A percentile compares a stretch with the other conserved stretches of the same genome.
Conservation (phyloP, 1,140 invertebrate species). For the Drosophila yakuba region DNA sequence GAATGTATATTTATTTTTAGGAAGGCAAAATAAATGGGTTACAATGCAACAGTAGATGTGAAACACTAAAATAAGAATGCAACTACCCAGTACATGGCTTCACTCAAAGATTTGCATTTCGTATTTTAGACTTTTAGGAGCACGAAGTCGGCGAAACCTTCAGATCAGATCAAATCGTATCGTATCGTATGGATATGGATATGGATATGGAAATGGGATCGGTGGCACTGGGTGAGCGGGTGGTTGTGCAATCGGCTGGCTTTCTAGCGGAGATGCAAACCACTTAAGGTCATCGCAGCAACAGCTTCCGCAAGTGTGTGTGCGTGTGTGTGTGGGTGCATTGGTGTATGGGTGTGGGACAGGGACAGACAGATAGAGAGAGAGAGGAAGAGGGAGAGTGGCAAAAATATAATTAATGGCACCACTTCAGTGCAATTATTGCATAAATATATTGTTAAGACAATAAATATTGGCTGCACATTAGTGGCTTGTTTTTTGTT, state of each 20-base stretch:
- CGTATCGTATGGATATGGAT: too few species aligned
- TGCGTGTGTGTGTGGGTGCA: constrained; percentile 14
- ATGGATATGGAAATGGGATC: neutral
- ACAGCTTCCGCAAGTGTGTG: constrained; percentile 42
- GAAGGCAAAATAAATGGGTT: too few species aligned
- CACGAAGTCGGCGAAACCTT: neutral
- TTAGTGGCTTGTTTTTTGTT: constrained; percentile 42
- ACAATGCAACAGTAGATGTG: too few species aligned
- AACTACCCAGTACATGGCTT: too few species aligned
- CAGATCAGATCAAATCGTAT: neutral
- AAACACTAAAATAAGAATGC: too few species aligned
- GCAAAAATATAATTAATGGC: constrained; percentile 76
- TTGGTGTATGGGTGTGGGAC: neutral
- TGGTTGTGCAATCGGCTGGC: constrained; percentile 46
- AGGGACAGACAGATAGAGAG: neutral
- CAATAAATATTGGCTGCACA: constrained; percentile 73
- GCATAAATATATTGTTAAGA: constrained; percentile 78
- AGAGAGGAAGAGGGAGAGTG: constrained; percentile 25
- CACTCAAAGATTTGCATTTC: too few species aligned
- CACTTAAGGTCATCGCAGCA: constrained; percentile 39
- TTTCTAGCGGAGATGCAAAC: constrained; percentile 42
- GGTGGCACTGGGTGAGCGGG: constrained; percentile 4
- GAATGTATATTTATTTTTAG: too few species aligned
- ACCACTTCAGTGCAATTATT: constrained; percentile 80
- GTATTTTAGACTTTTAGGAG: neutral